Evolutionary conservation across 2,888 invertebrate species (phyloP).

Genomic region (Tricholauxania praeusta): DNA sequence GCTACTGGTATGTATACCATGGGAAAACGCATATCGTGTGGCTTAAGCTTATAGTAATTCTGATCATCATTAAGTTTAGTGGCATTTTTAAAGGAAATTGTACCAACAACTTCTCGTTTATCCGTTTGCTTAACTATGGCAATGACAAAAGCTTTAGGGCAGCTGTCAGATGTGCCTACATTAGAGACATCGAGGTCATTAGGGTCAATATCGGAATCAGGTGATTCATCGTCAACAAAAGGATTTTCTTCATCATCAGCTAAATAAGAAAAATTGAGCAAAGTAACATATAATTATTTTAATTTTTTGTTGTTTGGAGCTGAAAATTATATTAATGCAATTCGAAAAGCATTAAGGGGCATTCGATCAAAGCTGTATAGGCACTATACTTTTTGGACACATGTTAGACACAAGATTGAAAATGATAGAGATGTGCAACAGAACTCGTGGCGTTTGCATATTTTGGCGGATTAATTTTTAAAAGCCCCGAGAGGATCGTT

Average conservation of each 20-base stretch:
- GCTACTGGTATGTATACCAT: slow-evolving; percentile 78
- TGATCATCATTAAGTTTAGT: slow-evolving; percentile 71
- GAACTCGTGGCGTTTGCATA: too few relatives aligned
- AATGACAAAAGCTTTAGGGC: slow-evolving; percentile 75
- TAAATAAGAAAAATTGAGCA: slow-evolving; percentile 29
- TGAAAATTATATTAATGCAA: too few relatives aligned
- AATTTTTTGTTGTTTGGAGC: too few relatives aligned
- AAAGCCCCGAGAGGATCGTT: too few relatives aligned
- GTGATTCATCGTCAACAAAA: slow-evolving; percentile 49
- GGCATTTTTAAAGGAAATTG: slow-evolving; percentile 58
- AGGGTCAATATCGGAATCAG: slow-evolving; percentile 52
- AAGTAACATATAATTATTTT: not conserved
- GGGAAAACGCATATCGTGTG: slow-evolving; percentile 84
- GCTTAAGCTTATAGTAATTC: slow-evolving; percentile 78
- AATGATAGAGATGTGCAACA: too few relatives aligned
- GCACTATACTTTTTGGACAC: too few relatives aligned
- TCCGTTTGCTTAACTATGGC: slow-evolving; percentile 81
- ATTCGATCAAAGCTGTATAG: too few relatives aligned
- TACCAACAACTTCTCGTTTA: slow-evolving; percentile 80
- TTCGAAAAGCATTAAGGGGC: too few relatives aligned
- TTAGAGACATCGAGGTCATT: slow-evolving; percentile 47
- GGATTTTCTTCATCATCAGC: slow-evolving; percentile 52
- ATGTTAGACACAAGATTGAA: too few relatives aligned
- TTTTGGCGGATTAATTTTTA: too few relatives aligned
- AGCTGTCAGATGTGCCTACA: slow-evolving; percentile 46